phyloP scores from a whole-genome alignment of 2,797 vertebrate species.

The Alauda arvensis region DNA sequence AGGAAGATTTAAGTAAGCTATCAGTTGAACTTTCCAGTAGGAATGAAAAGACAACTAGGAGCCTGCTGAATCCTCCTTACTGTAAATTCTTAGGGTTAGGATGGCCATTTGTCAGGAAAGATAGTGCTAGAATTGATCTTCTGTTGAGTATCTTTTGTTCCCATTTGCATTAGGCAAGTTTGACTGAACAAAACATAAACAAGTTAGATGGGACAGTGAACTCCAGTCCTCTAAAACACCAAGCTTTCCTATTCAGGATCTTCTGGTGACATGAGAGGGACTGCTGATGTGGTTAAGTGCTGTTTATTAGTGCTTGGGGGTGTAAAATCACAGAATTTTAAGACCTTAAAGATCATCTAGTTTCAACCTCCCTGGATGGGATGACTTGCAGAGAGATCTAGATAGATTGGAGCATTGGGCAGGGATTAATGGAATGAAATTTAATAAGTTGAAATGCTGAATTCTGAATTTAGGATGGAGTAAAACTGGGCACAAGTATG shows the following conservation, averaged over 20 bases:
- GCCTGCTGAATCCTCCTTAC: not conserved
- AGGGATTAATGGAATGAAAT: not conserved
- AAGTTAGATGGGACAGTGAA: not conserved
- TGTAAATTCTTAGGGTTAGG: not conserved
- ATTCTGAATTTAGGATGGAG: not conserved
- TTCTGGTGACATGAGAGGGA: not conserved
- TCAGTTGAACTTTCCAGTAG: not conserved
- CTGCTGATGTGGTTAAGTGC: not conserved
- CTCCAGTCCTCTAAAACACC: not conserved
- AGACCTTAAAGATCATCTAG: not conserved
- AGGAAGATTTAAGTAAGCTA: not conserved
- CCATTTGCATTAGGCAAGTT: not conserved
- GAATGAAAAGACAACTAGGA: not conserved
- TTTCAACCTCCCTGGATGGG: not conserved
- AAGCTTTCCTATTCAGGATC: not conserved
- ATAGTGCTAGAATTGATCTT: not conserved
- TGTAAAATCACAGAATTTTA: not conserved
- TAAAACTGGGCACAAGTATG: not conserved
- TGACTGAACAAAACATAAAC: not conserved
- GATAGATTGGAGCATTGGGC: not conserved
- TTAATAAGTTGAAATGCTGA: not conserved
- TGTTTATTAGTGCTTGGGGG: not conserved
- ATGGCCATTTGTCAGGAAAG: not conserved
- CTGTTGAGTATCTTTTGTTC: not conserved
- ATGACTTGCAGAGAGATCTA: not conserved